Conservation (phyloP, 2,113 vertebrate species). For the Sporophila hypoxantha region DNA sequence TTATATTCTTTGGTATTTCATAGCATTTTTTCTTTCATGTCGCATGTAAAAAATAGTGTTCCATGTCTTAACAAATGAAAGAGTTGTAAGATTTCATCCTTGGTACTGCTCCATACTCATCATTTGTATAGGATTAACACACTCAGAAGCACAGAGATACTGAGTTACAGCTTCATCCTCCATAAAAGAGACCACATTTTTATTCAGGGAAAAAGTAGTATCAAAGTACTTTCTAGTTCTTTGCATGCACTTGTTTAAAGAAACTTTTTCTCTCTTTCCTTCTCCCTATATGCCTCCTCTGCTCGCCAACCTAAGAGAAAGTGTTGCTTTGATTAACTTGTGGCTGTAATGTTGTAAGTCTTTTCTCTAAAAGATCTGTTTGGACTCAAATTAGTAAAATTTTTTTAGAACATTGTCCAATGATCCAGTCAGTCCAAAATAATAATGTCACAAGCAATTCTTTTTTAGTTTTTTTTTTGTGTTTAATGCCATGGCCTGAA, state of each 20-base stretch:
- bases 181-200: slow-evolving; percentile 1
- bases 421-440: background rate
- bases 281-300: background rate
- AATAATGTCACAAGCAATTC: background rate
- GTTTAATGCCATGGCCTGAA: background rate
- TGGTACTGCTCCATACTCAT: background rate
- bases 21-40: slow-evolving; percentile 6
- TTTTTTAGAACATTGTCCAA: background rate
- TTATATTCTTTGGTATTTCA: slow-evolving; percentile 21
- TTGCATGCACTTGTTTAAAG: slow-evolving; percentile 28
- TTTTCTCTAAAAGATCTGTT: background rate
- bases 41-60: background rate
- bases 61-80: slow-evolving; percentile 2
- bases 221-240: slow-evolving; percentile 25
- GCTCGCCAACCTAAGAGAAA: background rate
- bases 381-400: background rate
- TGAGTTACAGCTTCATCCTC: background rate
- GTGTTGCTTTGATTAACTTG: background rate
- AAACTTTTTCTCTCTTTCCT: background rate
- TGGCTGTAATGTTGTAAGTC: background rate
- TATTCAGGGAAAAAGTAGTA: slow-evolving; percentile 9
- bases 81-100: background rate
- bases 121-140: background rate
- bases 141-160: background rate
- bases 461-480: background rate